Percentiles rank a stretch among this genome's conserved stretches.
These are phyloP conservation scores for Ylistrum balloti DNA, from an alignment of 1,140 invertebrate genomes.

Conservation along the genomic window DNA sequence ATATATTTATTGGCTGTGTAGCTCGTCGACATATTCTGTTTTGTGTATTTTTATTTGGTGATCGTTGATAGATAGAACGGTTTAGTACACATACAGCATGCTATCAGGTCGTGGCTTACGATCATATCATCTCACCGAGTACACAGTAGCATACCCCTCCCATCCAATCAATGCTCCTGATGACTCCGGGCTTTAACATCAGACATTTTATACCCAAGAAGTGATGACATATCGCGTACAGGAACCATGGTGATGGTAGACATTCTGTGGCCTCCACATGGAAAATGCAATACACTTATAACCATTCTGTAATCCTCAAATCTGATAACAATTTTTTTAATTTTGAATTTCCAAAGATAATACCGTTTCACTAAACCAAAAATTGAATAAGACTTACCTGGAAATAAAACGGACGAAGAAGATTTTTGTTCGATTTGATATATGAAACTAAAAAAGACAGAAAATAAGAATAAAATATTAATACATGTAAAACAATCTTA, in stretches of 20 bases:
- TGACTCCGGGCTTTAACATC: neutral
- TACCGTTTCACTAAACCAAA: too few relatives aligned
- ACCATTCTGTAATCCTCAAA: neutral
- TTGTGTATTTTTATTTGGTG: constrained; percentile 30
- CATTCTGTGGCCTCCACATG: neutral
- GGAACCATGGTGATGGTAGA: constrained; percentile 19
- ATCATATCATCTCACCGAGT: neutral
- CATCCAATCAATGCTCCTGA: neutral
- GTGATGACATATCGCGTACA: constrained; percentile 19
- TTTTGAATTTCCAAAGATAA: too few relatives aligned
- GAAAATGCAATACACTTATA: neutral
- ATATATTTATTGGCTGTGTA: constrained; percentile 8
- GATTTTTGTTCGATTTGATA: too few relatives aligned
- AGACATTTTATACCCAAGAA: constrained; percentile 2
- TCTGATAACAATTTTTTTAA: neutral
- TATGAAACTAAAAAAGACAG: too few relatives aligned
- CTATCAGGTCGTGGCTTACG: neutral
- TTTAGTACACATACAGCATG: constrained; percentile 21
- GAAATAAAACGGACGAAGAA: too few relatives aligned
- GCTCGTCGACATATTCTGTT: neutral
- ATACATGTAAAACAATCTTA: too few relatives aligned
- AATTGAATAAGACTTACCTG: too few relatives aligned
- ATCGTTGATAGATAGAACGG: neutral
- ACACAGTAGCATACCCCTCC: constrained; percentile 3
- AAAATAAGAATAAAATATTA: too few relatives aligned